Base-by-base conservation (phyloP, 2,888 invertebrate species). In the Hypomecis atomaria region DNA sequence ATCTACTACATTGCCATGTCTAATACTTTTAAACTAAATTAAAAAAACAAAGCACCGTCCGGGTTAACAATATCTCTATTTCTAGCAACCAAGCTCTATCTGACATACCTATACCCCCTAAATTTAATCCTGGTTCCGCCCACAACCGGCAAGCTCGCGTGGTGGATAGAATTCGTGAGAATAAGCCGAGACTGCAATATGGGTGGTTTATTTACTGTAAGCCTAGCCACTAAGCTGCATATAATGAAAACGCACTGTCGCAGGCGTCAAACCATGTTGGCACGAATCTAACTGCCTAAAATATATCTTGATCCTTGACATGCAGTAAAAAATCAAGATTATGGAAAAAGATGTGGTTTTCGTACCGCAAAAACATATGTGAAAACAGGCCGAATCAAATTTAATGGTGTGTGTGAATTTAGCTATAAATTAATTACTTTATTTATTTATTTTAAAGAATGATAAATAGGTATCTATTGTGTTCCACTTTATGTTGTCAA, bases 211-310 rank as follows among this genome's bases (percentile, higher is more conserved):
- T 92, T 92, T 92, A 89, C 90, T 84, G 83, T 76, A 80, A 83
- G 83, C 86, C 84, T 80, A 83, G 83, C 86, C 84, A 79, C 90
- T 92, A 92, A 92, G 92, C 92, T 92, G 92, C 92, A 92, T 91
- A 92, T 92, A 92, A 92, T 92, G 92, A 92, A 91, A 92, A 92
- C 91, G 91, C 91, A 92, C 87, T 89, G 90, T 88, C 90, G 88
- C 86, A 82, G 83, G 86, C 83, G 89, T 87, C 88, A 90, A 87
- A 88, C 86, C 81, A 81, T 80, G 83, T 81, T 78, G 65, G 53
- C 57, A 71, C 79, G 75, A 86, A 85, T 84, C 86, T 87, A 88
- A 86, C 74, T 71, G 23, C 60, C 71, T 67, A 43, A 40, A 8
- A 69, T n/a, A 7, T 23, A 60, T 82, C 71, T 80, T 85, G 88